These are phyloP conservation scores for Cyanistes caeruleus DNA, from an alignment of 2,113 vertebrate genomes.

Conservation along the genomic window DNA sequence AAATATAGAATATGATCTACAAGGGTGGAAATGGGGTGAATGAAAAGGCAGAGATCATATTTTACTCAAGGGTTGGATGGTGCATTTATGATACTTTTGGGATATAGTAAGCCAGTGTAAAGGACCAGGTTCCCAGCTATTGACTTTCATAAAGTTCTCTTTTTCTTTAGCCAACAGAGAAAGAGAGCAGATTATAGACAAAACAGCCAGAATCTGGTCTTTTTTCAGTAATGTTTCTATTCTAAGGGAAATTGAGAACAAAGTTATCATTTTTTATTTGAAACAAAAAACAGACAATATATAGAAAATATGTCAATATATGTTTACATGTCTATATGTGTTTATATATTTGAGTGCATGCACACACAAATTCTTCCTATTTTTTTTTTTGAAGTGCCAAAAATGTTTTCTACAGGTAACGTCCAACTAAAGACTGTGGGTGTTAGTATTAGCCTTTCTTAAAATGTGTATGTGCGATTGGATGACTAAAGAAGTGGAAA, in stretches of 20 bases:
- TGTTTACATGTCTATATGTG: background rate
- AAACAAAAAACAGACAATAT: background rate
- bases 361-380: background rate
- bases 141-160: background rate
- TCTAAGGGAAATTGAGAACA: background rate
- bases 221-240: background rate
- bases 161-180: background rate
- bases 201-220: background rate
- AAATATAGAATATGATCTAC: background rate
- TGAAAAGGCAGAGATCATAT: background rate
- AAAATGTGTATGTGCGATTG: background rate
- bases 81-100: background rate
- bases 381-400: background rate
- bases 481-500: background rate
- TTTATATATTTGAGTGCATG: background rate
- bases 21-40: background rate
- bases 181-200: background rate
- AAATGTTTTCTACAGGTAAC: background rate
- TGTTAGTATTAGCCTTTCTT: background rate
- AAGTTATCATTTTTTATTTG: background rate
- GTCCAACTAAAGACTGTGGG: background rate
- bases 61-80: background rate
- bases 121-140: background rate
- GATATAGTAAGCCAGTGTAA: background rate
- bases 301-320: background rate